Percentiles rank a stretch among this genome's conserved stretches.
phyloP scores from a whole-genome alignment of 2,113 vertebrate genomes.

The Erpornis zantholeuca region DNA sequence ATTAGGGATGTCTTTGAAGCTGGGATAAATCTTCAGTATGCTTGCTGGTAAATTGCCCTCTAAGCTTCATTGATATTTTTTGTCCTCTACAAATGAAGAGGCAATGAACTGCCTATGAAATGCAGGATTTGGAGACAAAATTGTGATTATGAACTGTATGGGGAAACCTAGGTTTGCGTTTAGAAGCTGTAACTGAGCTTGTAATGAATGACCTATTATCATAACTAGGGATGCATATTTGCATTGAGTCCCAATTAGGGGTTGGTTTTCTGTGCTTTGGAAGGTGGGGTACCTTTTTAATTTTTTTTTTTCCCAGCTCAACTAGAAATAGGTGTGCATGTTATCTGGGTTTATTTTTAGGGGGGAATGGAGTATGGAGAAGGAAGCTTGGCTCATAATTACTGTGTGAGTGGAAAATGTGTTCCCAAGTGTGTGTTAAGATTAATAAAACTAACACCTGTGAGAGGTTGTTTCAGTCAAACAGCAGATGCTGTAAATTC shows the following conservation, averaged over 20 bases:
- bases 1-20: neutral
- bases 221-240: neutral
- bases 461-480: neutral
- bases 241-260: neutral
- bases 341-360: neutral
- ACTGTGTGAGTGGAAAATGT: neutral
- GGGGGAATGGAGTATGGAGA: neutral
- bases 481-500: neutral
- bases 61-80: neutral
- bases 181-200: neutral
- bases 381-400: neutral
- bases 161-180: neutral
- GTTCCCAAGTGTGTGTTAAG: neutral
- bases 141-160: neutral
- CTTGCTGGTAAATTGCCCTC: neutral
- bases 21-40: neutral
- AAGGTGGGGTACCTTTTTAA: neutral
- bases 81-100: neutral
- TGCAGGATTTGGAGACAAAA: neutral
- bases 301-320: neutral
- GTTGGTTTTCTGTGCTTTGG: neutral
- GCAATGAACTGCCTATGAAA: neutral
- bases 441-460: neutral
- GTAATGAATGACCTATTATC: neutral
- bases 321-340: neutral